Evolutionary conservation across 2,797 vertebrate species (phyloP).

Genomic region (Spinus pinus): DNA sequence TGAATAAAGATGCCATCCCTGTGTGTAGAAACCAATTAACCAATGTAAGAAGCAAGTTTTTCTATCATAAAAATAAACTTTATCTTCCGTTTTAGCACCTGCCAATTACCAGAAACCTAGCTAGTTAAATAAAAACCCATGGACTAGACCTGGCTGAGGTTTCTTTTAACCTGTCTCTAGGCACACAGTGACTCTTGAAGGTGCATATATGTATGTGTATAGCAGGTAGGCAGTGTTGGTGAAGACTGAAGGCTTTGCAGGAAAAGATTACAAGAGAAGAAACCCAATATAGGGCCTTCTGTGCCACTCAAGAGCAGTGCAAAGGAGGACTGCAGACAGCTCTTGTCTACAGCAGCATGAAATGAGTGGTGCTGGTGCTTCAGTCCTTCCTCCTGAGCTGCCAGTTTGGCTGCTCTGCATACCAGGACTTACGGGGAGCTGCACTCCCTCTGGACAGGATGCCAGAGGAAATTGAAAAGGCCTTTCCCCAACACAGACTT

Average conservation of each 20-base stretch:
- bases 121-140: background rate
- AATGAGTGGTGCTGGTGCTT: background rate
- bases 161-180: background rate
- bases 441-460: background rate
- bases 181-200: background rate
- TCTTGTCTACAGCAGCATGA: background rate
- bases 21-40: background rate
- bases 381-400: background rate
- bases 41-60: background rate
- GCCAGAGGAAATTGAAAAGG: background rate
- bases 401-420: background rate
- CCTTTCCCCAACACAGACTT: background rate
- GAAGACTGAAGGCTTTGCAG: background rate
- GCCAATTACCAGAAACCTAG: background rate
- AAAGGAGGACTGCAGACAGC: background rate
- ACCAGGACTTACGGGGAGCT: background rate
- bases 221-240: background rate
- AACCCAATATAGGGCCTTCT: background rate
- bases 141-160: background rate
- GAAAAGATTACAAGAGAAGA: background rate
- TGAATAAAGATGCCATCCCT: background rate
- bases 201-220: accelerated
- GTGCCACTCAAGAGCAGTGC: background rate
- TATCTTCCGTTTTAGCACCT: background rate
- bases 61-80: background rate